Percentiles rank a stretch among this genome's conserved stretches.
Evolutionary conservation across 1,140 invertebrate species (phyloP).

Genomic region (Planococcus citri): DNA sequence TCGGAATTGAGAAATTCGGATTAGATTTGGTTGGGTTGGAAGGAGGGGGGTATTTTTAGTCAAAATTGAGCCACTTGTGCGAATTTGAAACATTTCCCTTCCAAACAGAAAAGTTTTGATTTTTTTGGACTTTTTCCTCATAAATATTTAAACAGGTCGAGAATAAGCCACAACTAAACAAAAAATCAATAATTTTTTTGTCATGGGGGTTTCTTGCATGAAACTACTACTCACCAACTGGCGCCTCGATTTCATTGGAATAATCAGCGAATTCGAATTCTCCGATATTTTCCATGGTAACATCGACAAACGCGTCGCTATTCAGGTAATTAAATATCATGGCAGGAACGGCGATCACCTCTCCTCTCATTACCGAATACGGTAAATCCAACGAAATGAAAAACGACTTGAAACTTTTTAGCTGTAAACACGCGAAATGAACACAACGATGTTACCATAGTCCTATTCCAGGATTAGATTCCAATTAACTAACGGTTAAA

Average conservation of each 20-base stretch:
- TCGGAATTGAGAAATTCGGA: too few species aligned
- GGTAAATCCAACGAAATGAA: conserved; percentile 77
- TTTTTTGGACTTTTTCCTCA: too few species aligned
- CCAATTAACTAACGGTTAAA: background rate
- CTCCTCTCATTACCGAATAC: conserved; percentile 77
- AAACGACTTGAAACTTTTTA: conserved; percentile 78
- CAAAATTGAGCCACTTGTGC: too few species aligned
- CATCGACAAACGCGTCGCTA: conserved; percentile 61
- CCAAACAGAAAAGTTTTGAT: too few species aligned
- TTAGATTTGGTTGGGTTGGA: too few species aligned
- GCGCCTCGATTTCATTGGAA: conserved; percentile 48
- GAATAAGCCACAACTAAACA: too few species aligned
- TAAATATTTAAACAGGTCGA: too few species aligned
- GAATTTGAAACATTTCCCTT: too few species aligned
- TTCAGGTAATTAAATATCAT: conserved; percentile 85
- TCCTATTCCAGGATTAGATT: background rate
- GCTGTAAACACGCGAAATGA: conserved; percentile 34
- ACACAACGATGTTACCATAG: background rate
- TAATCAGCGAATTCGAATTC: conserved; percentile 71
- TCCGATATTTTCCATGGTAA: conserved; percentile 69
- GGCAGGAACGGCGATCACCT: conserved; percentile 78
- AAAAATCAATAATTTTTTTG: too few species aligned
- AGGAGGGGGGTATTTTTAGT: too few species aligned
- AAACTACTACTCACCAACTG: conserved; percentile 23
- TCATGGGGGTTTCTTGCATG: too few species aligned